Evolutionary conservation across 2,797 vertebrate genomes (phyloP), one percentile per base, ranked within the genome.

Genomic region (Synaphobranchus kaupii): DNA sequence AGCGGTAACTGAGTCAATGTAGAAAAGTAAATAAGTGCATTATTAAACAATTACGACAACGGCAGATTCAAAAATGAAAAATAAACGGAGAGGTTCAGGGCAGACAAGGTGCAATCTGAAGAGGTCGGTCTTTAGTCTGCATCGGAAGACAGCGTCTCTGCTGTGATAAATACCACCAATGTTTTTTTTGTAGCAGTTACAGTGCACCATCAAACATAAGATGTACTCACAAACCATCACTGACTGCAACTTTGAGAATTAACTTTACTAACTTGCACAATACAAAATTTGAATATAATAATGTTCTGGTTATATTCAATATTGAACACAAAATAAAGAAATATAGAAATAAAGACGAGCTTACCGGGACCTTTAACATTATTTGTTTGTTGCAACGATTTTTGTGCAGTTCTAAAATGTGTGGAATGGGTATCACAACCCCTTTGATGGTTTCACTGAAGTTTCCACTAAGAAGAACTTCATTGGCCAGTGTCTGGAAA

Each of bases 401-500:
- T 91, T 95, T 97, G 13, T 90, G 95, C 63, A 97, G 89, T 87
- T 90, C 90, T 73, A 99, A 95, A 89, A 99, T 96, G 20, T 95
- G 92, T 0, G 95, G 95, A 88, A 98, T 85, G 4, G 95, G 93
- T 0, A 97, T 91, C 86, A 98, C 84, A 9, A 97, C 85, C 3
- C 97, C 94, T 0, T 94, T 90, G 82, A 91, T 94, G 0, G 95
- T 97, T 93, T 97, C 95, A 0, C 89, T 93, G 85, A 96, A 91
- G 4, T 88, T 93, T 13, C 96, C 95, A 3, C 96, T 95, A 66
- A 99, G 90, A 0, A 92, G 95, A 88, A 98, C 90, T 0, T 97
- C 95, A 90, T 99, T 98, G 88, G 97, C 96, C 20, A 94, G 91
- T 0, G 95, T 97, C 98, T 99, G 93, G 31, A 94, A 90, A 86